Evolutionary conservation across 2,113 vertebrate species (phyloP).

Genomic region (Turdus rufiventris): DNA sequence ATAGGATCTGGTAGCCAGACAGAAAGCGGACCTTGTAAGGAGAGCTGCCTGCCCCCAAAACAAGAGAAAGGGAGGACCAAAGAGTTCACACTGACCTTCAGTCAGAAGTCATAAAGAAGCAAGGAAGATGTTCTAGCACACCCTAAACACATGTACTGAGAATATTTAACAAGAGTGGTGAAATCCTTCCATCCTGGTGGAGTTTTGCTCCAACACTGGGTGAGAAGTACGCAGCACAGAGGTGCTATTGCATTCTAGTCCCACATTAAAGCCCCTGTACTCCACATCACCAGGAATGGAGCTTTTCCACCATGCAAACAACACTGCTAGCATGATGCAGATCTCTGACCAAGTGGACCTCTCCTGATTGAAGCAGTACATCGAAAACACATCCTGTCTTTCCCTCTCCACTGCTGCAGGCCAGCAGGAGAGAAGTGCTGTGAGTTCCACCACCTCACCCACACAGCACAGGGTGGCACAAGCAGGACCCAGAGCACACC

Average conservation of each 20-base stretch:
- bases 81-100: not conserved
- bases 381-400: not conserved
- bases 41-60: not conserved
- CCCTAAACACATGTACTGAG: not conserved
- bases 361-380: not conserved
- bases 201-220: not conserved
- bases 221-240: not conserved
- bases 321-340: not conserved
- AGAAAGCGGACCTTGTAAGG: not conserved
- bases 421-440: not conserved
- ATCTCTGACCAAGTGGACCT: not conserved
- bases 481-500: not conserved
- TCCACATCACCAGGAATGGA: not conserved
- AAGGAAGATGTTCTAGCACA: not conserved
- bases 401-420: not conserved
- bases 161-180: not conserved
- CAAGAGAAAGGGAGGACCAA: not conserved
- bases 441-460: not conserved
- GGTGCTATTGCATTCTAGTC: not conserved
- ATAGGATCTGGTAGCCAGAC: not conserved
- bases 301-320: not conserved
- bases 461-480: accelerated
- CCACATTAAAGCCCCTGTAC: not conserved
- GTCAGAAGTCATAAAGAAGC: not conserved
- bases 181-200: not conserved